Percentiles rank a stretch among this genome's conserved stretches.
Conservation (phyloP, 2,797 vertebrate species). For the Fistularia commersonii region DNA sequence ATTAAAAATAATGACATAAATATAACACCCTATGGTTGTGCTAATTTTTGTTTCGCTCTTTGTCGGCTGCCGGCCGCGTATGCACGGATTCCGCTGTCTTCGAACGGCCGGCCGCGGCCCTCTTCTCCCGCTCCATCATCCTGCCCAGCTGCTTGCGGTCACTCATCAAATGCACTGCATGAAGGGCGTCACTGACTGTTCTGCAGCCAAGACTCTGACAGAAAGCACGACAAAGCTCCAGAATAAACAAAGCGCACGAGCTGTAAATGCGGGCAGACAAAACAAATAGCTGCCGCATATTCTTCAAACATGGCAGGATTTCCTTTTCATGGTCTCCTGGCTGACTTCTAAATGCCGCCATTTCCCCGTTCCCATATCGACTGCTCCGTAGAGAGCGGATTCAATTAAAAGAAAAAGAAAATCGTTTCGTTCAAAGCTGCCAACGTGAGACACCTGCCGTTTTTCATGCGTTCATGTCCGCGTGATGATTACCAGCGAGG, state of each 20-base stretch:
- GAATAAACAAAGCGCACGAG: constrained; percentile 44
- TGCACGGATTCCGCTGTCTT: too few species aligned
- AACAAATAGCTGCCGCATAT: constrained; percentile 1
- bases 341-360: constrained; percentile 36
- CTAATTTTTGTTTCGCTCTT: too few species aligned
- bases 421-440: neutral
- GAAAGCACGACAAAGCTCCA: constrained; percentile 34
- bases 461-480: neutral
- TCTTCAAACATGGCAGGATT: constrained; percentile 40
- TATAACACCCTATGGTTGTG: too few species aligned
- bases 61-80: too few species aligned
- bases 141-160: constrained; percentile 43
- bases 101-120: constrained; percentile 17
- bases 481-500: constrained; percentile 1
- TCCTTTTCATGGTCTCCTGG: constrained; percentile 40
- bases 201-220: constrained; percentile 37
- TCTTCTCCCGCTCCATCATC: constrained; percentile 33
- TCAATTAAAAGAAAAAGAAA: constrained; percentile 16
- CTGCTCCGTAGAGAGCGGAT: constrained; percentile 24
- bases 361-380: constrained; percentile 31
- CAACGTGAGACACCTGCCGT: constrained; percentile 34
- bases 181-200: constrained; percentile 41
- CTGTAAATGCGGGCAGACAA: constrained; percentile 23
- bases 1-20: too few species aligned
- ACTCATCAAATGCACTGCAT: constrained; percentile 32